phyloP scores from a whole-genome alignment of 2,888 invertebrate species.

The Candidula unifasciata region DNA sequence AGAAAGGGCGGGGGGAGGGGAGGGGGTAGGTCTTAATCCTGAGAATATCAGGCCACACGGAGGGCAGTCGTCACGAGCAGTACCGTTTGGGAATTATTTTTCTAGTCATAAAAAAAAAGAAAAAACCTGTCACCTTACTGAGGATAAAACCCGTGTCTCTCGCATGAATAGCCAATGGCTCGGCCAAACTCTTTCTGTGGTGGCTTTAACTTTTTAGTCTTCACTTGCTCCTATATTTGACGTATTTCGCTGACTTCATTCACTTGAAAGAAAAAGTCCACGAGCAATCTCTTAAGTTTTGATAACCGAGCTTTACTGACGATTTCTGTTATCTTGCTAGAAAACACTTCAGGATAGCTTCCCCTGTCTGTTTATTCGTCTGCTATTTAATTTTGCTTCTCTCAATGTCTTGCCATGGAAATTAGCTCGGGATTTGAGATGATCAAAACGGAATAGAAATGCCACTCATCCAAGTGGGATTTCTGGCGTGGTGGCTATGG shows the following conservation, averaged over 20 bases:
- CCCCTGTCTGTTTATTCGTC: conserved; percentile 11
- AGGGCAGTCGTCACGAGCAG: no score
- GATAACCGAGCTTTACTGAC: background rate
- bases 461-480: conserved; percentile 40
- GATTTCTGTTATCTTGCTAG: conserved; percentile 19
- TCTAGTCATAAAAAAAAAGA: no score
- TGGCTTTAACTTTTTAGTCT: no score
- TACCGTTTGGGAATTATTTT: no score
- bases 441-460: conserved; percentile 49
- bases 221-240: no score
- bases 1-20: no score
- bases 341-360: conserved; percentile 30
- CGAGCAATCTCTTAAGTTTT: conserved; percentile 1
- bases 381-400: conserved; percentile 50
- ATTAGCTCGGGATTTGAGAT: conserved; percentile 48
- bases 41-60: no score
- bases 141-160: no score
- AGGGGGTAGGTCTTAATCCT: no score
- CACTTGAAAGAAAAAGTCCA: background rate
- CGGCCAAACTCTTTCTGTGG: no score
- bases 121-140: no score
- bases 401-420: conserved; percentile 46
- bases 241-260: background rate
- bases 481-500: conserved; percentile 31
- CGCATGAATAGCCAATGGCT: no score